Conservation (phyloP, 2,888 invertebrate genomes). For the Ypsolopha scabrella region DNA sequence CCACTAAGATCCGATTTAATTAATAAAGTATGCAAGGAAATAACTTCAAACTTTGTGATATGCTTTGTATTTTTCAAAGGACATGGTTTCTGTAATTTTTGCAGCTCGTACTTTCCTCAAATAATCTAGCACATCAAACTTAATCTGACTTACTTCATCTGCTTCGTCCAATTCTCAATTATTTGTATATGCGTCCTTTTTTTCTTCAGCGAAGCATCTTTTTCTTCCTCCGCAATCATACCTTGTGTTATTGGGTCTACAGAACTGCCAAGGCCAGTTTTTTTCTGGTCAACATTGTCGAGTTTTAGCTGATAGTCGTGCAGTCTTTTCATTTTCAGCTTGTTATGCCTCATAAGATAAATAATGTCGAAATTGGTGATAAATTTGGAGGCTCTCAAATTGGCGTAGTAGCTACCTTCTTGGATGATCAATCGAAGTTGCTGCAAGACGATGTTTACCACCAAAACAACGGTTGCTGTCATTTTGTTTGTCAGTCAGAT, state of each 20-base stretch:
- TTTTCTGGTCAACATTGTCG: constrained; percentile 51
- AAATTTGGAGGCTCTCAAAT: constrained; percentile 72
- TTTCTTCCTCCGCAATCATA: constrained; percentile 60
- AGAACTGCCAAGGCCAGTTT: constrained; percentile 22
- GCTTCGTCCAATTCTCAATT: constrained; percentile 68
- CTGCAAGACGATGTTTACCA: constrained; percentile 86
- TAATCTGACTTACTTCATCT: constrained; percentile 64
- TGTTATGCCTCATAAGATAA: constrained; percentile 86
- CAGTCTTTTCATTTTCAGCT: constrained; percentile 79
- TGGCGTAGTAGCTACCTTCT: constrained; percentile 78
- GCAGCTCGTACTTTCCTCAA: constrained; percentile 71
- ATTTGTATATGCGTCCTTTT: constrained; percentile 54
- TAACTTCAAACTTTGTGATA: constrained; percentile 84
- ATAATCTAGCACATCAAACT: constrained; percentile 68
- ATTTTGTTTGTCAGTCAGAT: no score
- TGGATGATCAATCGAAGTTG: constrained; percentile 84
- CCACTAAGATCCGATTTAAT: no score
- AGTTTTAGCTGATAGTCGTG: constrained; percentile 78
- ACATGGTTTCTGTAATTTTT: constrained; percentile 65
- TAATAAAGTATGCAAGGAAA: no score
- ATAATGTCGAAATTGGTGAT: constrained; percentile 76
- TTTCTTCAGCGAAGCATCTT: constrained; percentile 52
- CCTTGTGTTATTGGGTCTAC: constrained; percentile 32
- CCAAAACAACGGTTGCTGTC: constrained; percentile 86
- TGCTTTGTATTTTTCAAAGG: constrained; percentile 76